These are phyloP conservation scores for Chloroceryle aenea DNA, from an alignment of 2,113 vertebrate genomes.

Conservation along the genomic window DNA sequence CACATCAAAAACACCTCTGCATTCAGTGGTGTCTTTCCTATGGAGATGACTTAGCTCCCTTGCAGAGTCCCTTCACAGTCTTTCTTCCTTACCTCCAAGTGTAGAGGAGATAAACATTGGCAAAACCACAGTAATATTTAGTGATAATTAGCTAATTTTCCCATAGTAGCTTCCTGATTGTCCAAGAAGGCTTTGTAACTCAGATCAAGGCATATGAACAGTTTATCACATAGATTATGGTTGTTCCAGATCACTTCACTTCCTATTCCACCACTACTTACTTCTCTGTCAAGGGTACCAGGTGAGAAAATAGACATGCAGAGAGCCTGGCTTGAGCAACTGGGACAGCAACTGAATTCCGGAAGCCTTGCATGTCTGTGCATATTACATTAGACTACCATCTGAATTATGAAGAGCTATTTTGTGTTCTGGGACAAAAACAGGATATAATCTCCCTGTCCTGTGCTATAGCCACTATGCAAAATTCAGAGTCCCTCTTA, in stretches of 20 bases:
- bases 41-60: not conserved
- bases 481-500: not conserved
- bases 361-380: not conserved
- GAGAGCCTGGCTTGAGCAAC: not conserved
- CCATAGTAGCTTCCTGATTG: not conserved
- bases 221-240: not conserved
- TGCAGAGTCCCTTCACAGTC: not conserved
- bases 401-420: not conserved
- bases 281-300: not conserved
- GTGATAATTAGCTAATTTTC: not conserved
- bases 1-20: not conserved
- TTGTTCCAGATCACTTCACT: not conserved
- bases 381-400: not conserved
- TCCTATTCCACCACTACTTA: not conserved
- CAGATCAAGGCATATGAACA: not conserved
- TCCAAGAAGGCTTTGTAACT: not conserved
- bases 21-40: not conserved
- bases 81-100: not conserved
- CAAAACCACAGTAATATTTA: not conserved
- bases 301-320: not conserved
- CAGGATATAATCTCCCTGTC: not conserved
- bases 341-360: not conserved
- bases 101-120: not conserved
- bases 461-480: fast-evolving
- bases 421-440: not conserved